A percentile compares a stretch with the other conserved stretches of the same genome.
phyloP scores from a whole-genome alignment of 2,888 invertebrate species.

The Cheilosia grossa region DNA sequence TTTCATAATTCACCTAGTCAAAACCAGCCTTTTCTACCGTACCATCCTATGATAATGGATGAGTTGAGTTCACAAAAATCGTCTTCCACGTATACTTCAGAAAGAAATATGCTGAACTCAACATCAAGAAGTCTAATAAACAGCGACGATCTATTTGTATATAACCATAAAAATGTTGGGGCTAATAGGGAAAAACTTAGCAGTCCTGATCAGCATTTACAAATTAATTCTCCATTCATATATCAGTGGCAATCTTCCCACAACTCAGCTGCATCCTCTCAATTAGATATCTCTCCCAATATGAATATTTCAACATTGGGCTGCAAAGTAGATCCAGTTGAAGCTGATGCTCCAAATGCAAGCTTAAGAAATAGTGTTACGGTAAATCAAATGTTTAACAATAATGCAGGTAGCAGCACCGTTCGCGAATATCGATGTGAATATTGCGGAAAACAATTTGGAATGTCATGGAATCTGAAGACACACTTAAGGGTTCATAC shows the following conservation, averaged over 20 bases:
- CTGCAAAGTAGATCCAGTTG: conserved; percentile 72
- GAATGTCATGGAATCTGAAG: conserved; percentile 96
- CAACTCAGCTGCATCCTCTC: conserved; percentile 79
- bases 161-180: conserved; percentile 79
- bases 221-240: conserved; percentile 84
- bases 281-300: conserved; percentile 70
- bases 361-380: conserved; percentile 59
- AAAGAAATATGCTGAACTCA: conserved; percentile 80
- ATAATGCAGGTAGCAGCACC: conserved; percentile 82
- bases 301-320: conserved; percentile 71
- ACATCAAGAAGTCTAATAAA: conserved; percentile 79
- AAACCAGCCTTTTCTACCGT: conserved; percentile 93
- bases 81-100: conserved; percentile 84
- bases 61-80: conserved; percentile 88
- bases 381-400: conserved; percentile 67
- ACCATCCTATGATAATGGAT: conserved; percentile 90
- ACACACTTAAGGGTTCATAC: conserved; percentile 94
- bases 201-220: conserved; percentile 86
- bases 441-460: conserved; percentile 95
- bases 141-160: conserved; percentile 80
- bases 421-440: conserved; percentile 94
- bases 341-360: conserved; percentile 69
- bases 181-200: conserved; percentile 85
- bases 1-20: conserved; percentile 94
- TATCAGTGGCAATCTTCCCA: conserved; percentile 83